phyloP scores from a whole-genome alignment of 2,888 invertebrate genomes.

The Hypercompe scribonia region DNA sequence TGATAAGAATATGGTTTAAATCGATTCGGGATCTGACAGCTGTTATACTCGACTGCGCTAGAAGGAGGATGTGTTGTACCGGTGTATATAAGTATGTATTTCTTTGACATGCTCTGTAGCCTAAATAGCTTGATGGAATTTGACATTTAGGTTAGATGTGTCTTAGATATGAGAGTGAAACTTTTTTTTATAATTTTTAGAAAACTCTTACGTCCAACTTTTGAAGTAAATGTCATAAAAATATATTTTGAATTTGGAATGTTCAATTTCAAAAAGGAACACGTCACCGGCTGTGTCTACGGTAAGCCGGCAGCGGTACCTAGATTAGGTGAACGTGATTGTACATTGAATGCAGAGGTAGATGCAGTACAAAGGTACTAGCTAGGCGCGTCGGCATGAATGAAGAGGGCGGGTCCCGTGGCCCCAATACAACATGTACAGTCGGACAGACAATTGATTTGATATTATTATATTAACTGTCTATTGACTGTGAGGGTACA shows the following conservation, averaged over 20 bases:
- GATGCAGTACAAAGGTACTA: slow-evolving; percentile 31
- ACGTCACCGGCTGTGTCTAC: background rate
- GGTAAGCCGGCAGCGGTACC: background rate
- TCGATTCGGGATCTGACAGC: too few species aligned
- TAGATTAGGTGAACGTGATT: slow-evolving; percentile 10
- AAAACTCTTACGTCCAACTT: background rate
- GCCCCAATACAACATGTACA: slow-evolving; percentile 64
- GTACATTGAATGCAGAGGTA: slow-evolving; percentile 15
- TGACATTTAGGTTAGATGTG: too few species aligned
- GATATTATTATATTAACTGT: slow-evolving; percentile 5
- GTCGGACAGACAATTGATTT: slow-evolving; percentile 29
- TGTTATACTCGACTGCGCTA: too few species aligned
- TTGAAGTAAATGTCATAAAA: background rate
- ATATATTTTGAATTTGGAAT: background rate
- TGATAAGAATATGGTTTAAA: too few species aligned
- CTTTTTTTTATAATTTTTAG: too few species aligned
- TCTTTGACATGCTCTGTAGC: too few species aligned
- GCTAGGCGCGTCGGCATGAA: slow-evolving; percentile 45
- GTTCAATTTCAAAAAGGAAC: background rate
- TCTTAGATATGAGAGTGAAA: too few species aligned
- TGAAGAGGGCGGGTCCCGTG: slow-evolving; percentile 63
- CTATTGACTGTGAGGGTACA: too few species aligned
- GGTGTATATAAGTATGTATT: too few species aligned
- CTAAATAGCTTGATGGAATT: too few species aligned
- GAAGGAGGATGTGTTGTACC: too few species aligned